phyloP scores from a whole-genome alignment of 2,888 invertebrate genomes.

The Phorcus lineatus region DNA sequence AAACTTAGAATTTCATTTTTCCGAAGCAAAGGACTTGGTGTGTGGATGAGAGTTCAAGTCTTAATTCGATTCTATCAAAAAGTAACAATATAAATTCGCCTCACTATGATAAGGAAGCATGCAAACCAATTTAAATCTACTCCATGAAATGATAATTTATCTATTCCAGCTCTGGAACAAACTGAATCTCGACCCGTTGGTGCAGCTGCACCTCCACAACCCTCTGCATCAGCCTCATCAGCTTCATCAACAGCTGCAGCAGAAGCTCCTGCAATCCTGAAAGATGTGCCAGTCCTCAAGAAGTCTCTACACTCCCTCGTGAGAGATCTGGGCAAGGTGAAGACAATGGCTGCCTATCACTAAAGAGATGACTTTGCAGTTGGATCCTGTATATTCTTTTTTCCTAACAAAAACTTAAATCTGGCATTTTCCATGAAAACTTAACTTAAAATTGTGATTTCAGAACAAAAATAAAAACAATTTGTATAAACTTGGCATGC shows the following conservation, averaged over 20 bases:
- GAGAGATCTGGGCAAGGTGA: conserved; percentile 52
- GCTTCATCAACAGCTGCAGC: conserved; percentile 14
- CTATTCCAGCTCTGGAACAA: conserved; percentile 17
- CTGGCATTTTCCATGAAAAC: too few relatives aligned
- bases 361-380: conserved; percentile 21
- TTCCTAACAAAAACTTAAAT: too few relatives aligned
- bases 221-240: neutral
- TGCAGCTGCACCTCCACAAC: neutral
- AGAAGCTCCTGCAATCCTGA: conserved; percentile 25
- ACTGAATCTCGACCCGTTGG: neutral
- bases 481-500: too few relatives aligned
- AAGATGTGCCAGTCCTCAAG: conserved; percentile 49
- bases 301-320: conserved; percentile 48
- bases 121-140: neutral
- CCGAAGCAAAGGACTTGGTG: too few relatives aligned
- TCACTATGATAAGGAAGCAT: neutral
- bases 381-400: too few relatives aligned
- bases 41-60: too few relatives aligned
- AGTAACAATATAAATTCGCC: too few relatives aligned
- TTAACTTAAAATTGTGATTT: too few relatives aligned
- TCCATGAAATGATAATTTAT: neutral
- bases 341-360: conserved; percentile 57
- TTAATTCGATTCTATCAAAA: too few relatives aligned
- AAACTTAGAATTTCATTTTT: too few relatives aligned
- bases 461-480: too few relatives aligned